Base-by-base conservation (phyloP, 2,113 vertebrate species). In the Mus spicilegus region DNA sequence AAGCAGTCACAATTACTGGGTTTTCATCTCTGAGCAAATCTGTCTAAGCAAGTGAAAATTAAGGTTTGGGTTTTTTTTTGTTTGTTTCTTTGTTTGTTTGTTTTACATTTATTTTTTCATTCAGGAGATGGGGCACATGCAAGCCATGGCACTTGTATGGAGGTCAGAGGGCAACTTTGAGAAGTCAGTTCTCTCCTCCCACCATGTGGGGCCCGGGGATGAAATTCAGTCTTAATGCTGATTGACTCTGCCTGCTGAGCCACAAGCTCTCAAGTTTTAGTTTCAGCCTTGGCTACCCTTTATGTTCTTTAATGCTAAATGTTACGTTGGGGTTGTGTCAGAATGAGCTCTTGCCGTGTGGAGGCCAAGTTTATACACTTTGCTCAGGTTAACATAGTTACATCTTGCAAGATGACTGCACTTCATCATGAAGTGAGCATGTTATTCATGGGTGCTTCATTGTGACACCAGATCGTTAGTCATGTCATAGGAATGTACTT, bases 41-140 rank as follows among this genome's bases (percentile, higher is more conserved):
- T 36, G 19, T 14, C 58, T 49, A n/a, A 85, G 11, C 82, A 88
- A 75, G 46, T 88, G 51, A 95, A 88, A 88, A 46, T 87, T 87
- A 92, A 56, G 61, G n/a, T 10, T 61, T 61, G 0, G 75, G 6
- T 2, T 2, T 42, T 42, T 42, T 42, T 69, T 67, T 10, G 26
- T 26, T 30, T 77, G 26, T 28, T 76, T 46, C 39, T 13, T 76
- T 49, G 39, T 63, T 63, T 61, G 19, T 33, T 30, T 36, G 58
- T 82, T 81, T 22, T 24, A 14, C 22, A 84, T 63, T 61, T 84
- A 84, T 61, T 26, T 82, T 24, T 36, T 61, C 7, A 63, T 56
- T 80, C 67, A 20, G 51, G 51, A 49, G 51, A 5, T 12, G 51
- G 76, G 30, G 51, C 22, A 22, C 51, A n/a, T n/a, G 51, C 33